These are phyloP conservation scores for Cerastis leucographa DNA, from an alignment of 2,888 invertebrate species.

Conservation along the genomic window DNA sequence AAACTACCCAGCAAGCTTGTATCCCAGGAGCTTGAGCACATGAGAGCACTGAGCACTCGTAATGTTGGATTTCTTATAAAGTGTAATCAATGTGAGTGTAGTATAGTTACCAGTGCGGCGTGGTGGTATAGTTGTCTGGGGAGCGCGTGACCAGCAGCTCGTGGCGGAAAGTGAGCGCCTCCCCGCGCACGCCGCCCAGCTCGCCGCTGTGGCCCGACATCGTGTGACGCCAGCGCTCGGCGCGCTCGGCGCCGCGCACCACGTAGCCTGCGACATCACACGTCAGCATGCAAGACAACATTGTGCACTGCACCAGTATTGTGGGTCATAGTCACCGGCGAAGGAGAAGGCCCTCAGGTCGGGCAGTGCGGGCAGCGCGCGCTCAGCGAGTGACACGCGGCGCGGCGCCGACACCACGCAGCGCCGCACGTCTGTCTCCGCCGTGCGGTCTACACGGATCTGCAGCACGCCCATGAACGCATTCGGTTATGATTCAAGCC, in stretches of 20 bases:
- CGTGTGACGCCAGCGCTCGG: constrained; percentile 76
- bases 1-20: neutral
- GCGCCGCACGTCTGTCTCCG: constrained; percentile 70
- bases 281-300: constrained; percentile 7
- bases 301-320: neutral
- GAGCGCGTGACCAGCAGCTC: constrained; percentile 78
- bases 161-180: constrained; percentile 79
- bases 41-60: neutral
- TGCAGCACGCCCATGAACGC: constrained; percentile 52
- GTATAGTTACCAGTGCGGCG: constrained; percentile 75
- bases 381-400: constrained; percentile 67
- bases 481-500: neutral
- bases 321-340: constrained; percentile 70
- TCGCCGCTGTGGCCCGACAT: constrained; percentile 73
- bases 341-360: constrained; percentile 77
- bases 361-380: constrained; percentile 78
- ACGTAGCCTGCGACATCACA: constrained; percentile 26
- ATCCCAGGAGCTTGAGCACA: neutral
- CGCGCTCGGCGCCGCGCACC: constrained; percentile 66
- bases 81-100: too few relatives aligned
- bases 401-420: constrained; percentile 72
- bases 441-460: constrained; percentile 78
- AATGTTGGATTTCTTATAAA: neutral
- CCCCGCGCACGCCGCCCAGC: constrained; percentile 79
- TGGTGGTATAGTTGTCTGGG: constrained; percentile 67